phyloP scores from a whole-genome alignment of 2,888 invertebrate genomes.

The Drosophila yooni region DNA sequence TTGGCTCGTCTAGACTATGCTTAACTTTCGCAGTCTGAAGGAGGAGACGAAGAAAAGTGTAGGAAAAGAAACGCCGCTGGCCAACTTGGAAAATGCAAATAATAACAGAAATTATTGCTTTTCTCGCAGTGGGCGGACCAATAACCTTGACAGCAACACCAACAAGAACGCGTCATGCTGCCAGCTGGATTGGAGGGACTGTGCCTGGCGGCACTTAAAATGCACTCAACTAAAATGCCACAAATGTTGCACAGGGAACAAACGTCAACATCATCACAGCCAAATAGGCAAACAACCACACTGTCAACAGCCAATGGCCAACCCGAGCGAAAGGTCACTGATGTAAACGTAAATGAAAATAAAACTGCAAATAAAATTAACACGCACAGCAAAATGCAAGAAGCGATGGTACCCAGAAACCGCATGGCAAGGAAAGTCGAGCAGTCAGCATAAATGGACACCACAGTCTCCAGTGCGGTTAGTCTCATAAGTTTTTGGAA shows the following conservation, averaged over 20 bases:
- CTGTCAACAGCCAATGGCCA: conserved; percentile 34
- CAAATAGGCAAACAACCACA: conserved; percentile 20
- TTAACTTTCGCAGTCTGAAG: conserved; percentile 23
- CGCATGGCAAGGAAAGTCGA: not conserved
- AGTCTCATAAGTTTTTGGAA: not conserved
- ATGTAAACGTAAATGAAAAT: conserved; percentile 59
- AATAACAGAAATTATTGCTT: conserved; percentile 45
- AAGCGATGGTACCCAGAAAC: not conserved
- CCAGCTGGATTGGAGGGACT: not conserved
- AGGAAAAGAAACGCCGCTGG: conserved; percentile 32
- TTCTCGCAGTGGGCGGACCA: conserved; percentile 26
- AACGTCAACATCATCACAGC: conserved; percentile 44
- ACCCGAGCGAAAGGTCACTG: conserved; percentile 57
- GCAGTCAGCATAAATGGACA: not conserved
- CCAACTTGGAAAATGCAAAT: conserved; percentile 49
- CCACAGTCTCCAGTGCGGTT: conserved; percentile 1
- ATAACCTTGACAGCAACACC: conserved; percentile 47
- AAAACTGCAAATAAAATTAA: conserved; percentile 68
- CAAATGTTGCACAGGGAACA: conserved; percentile 52
- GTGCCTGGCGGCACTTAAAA: conserved; percentile 59
- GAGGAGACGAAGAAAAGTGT: conserved; percentile 15
- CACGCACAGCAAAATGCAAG: conserved; percentile 58
- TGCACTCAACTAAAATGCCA: conserved; percentile 70
- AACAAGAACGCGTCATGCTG: not conserved
- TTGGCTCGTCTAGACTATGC: conserved; percentile 47